A percentile compares a stretch with the other conserved stretches of the same genome.
Evolutionary conservation across 2,113 vertebrate genomes (phyloP).

Genomic region (zebrafish (Danio rerio)): GRCz12tu NC_133191.1:34271001-34271500

Average conservation of each 20-base stretch:
- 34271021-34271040: conserved; percentile 5
- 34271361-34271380: too few relatives aligned
- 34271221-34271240: not conserved
- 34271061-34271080: not conserved
- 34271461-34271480: too few relatives aligned
- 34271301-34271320: not conserved
- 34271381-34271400: too few relatives aligned
- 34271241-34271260: not conserved
- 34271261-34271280: not conserved
- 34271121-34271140: not conserved
- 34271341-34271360: too few relatives aligned
- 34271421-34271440: too few relatives aligned
- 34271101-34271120: conserved; percentile 7
- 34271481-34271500: too few relatives aligned
- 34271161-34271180: not conserved
- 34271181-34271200: not conserved
- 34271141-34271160: too few relatives aligned
- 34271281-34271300: not conserved
- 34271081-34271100: not conserved
- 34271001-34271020: conserved; percentile 6
- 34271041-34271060: conserved; percentile 33
- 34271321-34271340: not conserved
- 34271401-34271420: too few relatives aligned
- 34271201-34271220: not conserved
- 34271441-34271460: too few relatives aligned